A percentile compares a stretch with the other conserved stretches of the same genome.
Evolutionary conservation across 2,113 vertebrate species (phyloP).

Genomic region (Callionymus lyra): DNA sequence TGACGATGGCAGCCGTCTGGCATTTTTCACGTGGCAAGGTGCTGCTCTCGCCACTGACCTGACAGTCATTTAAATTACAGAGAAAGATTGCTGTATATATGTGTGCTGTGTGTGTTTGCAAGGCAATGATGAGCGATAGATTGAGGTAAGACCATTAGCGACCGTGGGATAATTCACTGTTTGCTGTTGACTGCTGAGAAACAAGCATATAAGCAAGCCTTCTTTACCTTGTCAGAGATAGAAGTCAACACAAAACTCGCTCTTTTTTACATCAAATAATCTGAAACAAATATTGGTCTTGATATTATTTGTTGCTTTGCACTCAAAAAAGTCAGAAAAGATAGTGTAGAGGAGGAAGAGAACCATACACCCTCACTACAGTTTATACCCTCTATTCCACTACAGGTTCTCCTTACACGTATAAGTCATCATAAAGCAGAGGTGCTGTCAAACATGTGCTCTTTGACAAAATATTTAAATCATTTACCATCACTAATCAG

Average conservation of each 20-base stretch:
- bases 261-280: conserved; percentile 20
- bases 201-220: conserved; percentile 48
- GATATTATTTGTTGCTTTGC: too few relatives aligned
- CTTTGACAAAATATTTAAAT: too few relatives aligned
- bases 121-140: conserved; percentile 45
- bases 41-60: conserved; percentile 75
- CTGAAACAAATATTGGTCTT: too few relatives aligned
- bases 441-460: too few relatives aligned
- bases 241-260: conserved; percentile 39
- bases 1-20: conserved; percentile 86
- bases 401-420: too few relatives aligned
- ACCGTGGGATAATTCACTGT: conserved; percentile 68
- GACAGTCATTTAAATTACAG: conserved; percentile 78
- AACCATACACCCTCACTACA: too few relatives aligned
- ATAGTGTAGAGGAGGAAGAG: too few relatives aligned
- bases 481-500: too few relatives aligned
- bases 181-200: conserved; percentile 61
- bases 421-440: too few relatives aligned
- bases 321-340: too few relatives aligned
- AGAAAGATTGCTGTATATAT: conserved; percentile 44
- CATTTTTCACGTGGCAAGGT: conserved; percentile 92
- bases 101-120: conserved; percentile 21
- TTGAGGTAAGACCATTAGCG: conserved; percentile 75
- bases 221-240: conserved; percentile 53
- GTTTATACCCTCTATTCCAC: too few relatives aligned